Evolutionary conservation across 2,797 vertebrate genomes (phyloP), one percentile per base, ranked within the genome.

Genomic region (Chiroxiphia lanceolata): DNA sequence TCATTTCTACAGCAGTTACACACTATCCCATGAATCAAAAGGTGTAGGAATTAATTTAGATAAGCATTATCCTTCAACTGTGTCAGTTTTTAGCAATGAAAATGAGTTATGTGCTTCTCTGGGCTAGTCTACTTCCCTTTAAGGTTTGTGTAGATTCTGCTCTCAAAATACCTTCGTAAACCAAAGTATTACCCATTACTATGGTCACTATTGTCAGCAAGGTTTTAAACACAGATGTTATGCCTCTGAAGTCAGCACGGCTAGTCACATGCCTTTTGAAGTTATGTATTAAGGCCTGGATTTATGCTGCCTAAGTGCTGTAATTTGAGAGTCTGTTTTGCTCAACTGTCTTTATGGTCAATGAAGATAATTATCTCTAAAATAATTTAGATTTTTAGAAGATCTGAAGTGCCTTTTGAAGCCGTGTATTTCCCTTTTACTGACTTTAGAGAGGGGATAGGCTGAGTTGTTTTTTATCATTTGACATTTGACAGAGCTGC

Each of bases 301-400:
- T 94, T 96, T 87, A 47, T 89, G 75, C 67, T 89, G 74, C 78
- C 70, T 82, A 47, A 94, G 81, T 87, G 78, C 84, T 94, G 95
- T 92, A 93, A 90, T 90, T 94, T 79, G 78, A 95, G 95, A 94
- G 59, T 69, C 70, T 94, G 81, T 89, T 93, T 91, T 96, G 70
- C 77, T 90, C 74, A 18, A 23, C 22, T 93, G 63, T 56, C 67
- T 82, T 95, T 91, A 61, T 64, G 40, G 63, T 40, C 91, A 90
- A 4, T 51, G 81, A 82, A 91, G 92, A 91, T 96, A 85, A 76
- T 70, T 48, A 90, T 87, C 78, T 93, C 59, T 47, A 40, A 87
- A 89, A 82, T 89, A 90, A 82, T 63, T 87, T 47, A 87, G 87
- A 80, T 82, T 76, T 93, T 87, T 79, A 45, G 81, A 79, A 72